phyloP scores from a whole-genome alignment of 2,797 vertebrate genomes.

The Chrosomus eos region DNA sequence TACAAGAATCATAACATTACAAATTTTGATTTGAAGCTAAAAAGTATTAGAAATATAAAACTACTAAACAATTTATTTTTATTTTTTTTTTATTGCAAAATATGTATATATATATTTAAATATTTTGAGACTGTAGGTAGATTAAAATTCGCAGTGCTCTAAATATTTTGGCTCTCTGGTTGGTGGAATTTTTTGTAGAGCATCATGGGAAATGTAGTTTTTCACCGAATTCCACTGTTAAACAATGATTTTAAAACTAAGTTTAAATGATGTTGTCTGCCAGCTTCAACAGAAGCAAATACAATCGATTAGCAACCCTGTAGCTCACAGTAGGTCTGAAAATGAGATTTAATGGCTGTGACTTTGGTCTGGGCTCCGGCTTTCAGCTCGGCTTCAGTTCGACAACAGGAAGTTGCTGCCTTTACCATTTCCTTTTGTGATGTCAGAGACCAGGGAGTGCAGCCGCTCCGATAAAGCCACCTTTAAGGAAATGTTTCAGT shows the following conservation, averaged over 20 bases:
- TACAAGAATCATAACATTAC: neutral
- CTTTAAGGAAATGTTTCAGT: conserved; percentile 59
- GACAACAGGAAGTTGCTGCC: conserved; percentile 67
- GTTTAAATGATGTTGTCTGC: too few relatives aligned
- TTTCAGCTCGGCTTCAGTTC: conserved; percentile 61
- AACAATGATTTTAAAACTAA: too few relatives aligned
- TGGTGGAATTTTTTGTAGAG: too few relatives aligned
- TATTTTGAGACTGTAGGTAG: neutral
- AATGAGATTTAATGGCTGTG: neutral
- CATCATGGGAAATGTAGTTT: too few relatives aligned
- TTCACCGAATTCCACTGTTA: too few relatives aligned
- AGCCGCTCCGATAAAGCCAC: conserved; percentile 79
- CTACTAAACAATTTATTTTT: neutral
- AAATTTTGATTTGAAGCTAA: neutral
- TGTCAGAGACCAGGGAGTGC: conserved; percentile 68
- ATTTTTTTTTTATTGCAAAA: neutral
- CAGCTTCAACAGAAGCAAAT: too few relatives aligned
- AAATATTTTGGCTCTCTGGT: too few relatives aligned
- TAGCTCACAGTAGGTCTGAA: too few relatives aligned
- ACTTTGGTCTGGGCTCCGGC: neutral
- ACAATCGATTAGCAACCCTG: too few relatives aligned
- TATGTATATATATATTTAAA: neutral
- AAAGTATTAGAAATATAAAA: neutral
- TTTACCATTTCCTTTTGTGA: conserved; percentile 64
- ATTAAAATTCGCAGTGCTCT: too few relatives aligned